Conservation (phyloP, 2,888 invertebrate species). For the Lasioglossum pauxillum region DNA sequence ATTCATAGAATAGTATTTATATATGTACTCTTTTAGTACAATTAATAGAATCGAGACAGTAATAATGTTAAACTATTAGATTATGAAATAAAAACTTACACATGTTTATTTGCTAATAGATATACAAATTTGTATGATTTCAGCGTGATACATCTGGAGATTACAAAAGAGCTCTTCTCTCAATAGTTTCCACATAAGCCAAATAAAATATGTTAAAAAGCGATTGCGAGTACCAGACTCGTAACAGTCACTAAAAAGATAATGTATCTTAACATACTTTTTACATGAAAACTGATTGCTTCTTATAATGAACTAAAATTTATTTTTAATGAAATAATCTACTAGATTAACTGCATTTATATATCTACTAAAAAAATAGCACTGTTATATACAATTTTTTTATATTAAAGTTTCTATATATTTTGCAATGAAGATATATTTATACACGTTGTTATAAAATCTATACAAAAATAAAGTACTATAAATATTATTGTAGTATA, state of each 20-base stretch:
- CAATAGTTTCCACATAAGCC: constrained; percentile 89
- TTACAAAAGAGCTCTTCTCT: constrained; percentile 95
- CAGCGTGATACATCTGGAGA: constrained; percentile 97
- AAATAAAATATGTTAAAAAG: not conserved
- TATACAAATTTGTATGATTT: constrained; percentile 82
- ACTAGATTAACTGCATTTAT: constrained; percentile 18
- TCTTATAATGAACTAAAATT: constrained; percentile 34
- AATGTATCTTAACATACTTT: constrained; percentile 31
- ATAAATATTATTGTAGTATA: constrained; percentile 30
- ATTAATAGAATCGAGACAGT: not conserved
- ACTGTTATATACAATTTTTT: constrained; percentile 35
- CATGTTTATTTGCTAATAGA: not conserved
- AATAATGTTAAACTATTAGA: not conserved
- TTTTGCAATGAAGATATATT: constrained; percentile 44
- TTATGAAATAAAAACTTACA: not conserved
- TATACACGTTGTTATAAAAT: constrained; percentile 50
- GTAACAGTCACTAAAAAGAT: constrained; percentile 3
- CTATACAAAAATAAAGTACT: constrained; percentile 35
- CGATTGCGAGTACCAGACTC: not conserved
- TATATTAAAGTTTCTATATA: constrained; percentile 32
- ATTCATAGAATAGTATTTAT: not conserved
- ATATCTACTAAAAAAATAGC: too few species aligned
- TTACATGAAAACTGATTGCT: constrained; percentile 25
- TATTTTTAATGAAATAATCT: constrained; percentile 48
- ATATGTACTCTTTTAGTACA: not conserved